phyloP scores from a whole-genome alignment of 1,140 invertebrate species.

The Trichogramma pretiosum region DNA sequence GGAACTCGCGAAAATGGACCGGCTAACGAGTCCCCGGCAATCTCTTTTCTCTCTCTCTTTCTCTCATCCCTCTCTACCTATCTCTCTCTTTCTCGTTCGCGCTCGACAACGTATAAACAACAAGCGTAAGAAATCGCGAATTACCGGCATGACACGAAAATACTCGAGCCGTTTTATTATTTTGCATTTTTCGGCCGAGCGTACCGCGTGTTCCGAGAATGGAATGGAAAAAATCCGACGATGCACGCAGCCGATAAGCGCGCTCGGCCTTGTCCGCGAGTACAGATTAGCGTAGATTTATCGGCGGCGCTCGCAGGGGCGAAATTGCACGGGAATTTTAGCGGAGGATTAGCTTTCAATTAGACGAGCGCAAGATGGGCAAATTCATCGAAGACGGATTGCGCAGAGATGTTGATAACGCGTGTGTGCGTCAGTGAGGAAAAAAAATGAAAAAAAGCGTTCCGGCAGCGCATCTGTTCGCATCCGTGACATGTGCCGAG shows the following conservation, averaged over 20 bases:
- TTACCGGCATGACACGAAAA: no score
- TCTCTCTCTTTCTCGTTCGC: no score
- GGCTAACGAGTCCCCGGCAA: conserved; percentile 18
- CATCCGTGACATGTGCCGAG: conserved; percentile 36
- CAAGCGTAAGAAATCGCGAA: no score
- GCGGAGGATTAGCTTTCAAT: conserved; percentile 40
- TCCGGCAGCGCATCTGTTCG: background rate
- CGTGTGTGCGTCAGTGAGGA: background rate
- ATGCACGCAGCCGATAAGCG: background rate
- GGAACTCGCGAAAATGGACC: conserved; percentile 19
- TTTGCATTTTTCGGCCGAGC: conserved; percentile 10
- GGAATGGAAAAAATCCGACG: background rate
- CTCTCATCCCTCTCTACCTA: background rate
- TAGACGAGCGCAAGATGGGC: conserved; percentile 23
- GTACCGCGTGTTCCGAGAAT: no score
- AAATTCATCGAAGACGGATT: conserved; percentile 23
- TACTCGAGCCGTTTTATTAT: no score
- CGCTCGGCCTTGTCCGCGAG: conserved; percentile 13
- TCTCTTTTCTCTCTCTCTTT: conserved; percentile 14
- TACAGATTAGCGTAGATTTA: conserved; percentile 26
- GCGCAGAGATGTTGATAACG: background rate
- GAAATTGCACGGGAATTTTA: conserved; percentile 29
- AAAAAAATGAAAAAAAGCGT: background rate
- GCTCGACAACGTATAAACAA: no score
- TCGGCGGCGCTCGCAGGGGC: conserved; percentile 19